Evolutionary conservation across 2,888 invertebrate species (phyloP).

Genomic region (Neoitamus cyanurus): DNA sequence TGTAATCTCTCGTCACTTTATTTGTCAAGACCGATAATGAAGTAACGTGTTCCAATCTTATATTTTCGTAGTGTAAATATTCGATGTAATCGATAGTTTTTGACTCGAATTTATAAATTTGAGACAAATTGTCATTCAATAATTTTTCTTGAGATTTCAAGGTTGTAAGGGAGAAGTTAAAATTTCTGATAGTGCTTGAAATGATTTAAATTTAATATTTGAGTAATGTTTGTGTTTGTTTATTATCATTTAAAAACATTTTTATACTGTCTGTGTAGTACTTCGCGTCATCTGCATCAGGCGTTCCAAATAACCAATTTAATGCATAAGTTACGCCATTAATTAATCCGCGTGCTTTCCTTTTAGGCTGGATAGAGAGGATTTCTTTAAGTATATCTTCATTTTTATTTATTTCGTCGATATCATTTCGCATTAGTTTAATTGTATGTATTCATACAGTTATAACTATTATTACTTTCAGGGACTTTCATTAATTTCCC

Average conservation of each 20-base stretch:
- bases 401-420: neutral
- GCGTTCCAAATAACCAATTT: too few relatives aligned
- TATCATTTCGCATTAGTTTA: neutral
- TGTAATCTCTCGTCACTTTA: neutral
- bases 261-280: neutral
- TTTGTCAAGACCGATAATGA: neutral
- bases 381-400: neutral
- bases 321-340: too few relatives aligned
- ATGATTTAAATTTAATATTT: neutral
- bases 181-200: neutral
- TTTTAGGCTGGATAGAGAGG: neutral
- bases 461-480: too few relatives aligned
- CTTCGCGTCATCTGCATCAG: neutral
- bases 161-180: too few relatives aligned
- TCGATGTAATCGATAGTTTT: neutral
- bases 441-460: too few relatives aligned
- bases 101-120: neutral
- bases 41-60: neutral
- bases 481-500: too few relatives aligned
- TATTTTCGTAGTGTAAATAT: neutral
- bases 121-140: neutral
- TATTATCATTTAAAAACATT: too few relatives aligned
- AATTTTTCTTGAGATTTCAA: too few relatives aligned
- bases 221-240: too few relatives aligned
- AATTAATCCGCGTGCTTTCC: too few relatives aligned